A percentile compares a stretch with the other conserved stretches of the same genome.
These are phyloP conservation scores for Acanthococcus lagerstroemiae DNA, from an alignment of 2,888 invertebrate genomes.

Conservation along the genomic window DNA sequence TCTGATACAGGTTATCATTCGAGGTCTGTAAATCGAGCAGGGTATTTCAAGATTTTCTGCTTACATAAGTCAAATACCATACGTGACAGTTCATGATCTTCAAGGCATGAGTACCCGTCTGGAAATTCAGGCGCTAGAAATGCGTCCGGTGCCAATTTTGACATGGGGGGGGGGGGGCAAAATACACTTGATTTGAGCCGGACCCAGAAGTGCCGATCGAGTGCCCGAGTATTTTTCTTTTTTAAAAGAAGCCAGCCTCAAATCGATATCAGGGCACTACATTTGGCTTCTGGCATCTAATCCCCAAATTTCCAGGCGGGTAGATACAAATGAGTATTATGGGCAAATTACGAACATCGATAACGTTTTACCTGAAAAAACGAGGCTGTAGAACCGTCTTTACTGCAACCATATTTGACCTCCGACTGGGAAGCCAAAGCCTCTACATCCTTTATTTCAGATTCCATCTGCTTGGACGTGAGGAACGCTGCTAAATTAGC, in stretches of 20 bases:
- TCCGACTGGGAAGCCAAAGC: slow-evolving; percentile 88
- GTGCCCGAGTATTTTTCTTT: too few relatives aligned
- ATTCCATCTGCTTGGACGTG: slow-evolving; percentile 79
- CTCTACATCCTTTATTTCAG: slow-evolving; percentile 80
- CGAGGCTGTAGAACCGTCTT: slow-evolving; percentile 75
- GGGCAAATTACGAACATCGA: too few relatives aligned
- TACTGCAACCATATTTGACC: slow-evolving; percentile 90
- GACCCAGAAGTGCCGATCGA: too few relatives aligned
- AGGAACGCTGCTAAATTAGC: slow-evolving; percentile 90
- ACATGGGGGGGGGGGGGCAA: too few relatives aligned
- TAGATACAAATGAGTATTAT: not conserved
- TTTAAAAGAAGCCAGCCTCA: not conserved
- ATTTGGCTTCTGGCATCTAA: not conserved
- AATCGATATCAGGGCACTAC: not conserved
- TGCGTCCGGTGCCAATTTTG: too few relatives aligned
- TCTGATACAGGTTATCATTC: slow-evolving; percentile 76
- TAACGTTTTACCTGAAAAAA: slow-evolving; percentile 66
- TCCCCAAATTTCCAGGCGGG: not conserved
- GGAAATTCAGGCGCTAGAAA: too few relatives aligned
- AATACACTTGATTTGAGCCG: too few relatives aligned
- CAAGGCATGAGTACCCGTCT: too few relatives aligned
- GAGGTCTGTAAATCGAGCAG: slow-evolving; percentile 31
- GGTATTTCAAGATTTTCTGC: too few relatives aligned
- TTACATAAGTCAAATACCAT: too few relatives aligned
- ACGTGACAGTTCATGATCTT: too few relatives aligned